Conservation (phyloP, 2,797 vertebrate genomes). For the Phataginus tetradactyla region DNA sequence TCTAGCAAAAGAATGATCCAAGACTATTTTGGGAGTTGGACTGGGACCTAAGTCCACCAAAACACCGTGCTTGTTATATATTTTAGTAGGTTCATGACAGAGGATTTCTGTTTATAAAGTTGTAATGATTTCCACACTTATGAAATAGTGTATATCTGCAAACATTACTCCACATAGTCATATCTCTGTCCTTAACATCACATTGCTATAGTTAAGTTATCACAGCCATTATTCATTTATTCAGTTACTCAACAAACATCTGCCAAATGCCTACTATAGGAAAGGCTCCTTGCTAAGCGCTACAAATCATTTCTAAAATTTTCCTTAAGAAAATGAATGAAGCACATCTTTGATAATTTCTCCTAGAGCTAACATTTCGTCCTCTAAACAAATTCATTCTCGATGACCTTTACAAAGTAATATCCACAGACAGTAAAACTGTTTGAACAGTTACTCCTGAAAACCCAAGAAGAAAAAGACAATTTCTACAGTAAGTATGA, state of each 20-base stretch:
- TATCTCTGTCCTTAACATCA: not conserved
- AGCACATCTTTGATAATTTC: not conserved
- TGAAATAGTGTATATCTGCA: not conserved
- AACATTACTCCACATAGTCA: not conserved
- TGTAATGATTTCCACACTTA: not conserved
- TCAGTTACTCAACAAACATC: not conserved
- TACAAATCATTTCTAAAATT: not conserved
- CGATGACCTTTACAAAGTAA: not conserved
- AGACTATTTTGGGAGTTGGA: not conserved
- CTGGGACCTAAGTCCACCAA: not conserved
- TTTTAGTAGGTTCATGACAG: not conserved
- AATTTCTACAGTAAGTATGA: not conserved
- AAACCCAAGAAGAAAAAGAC: not conserved
- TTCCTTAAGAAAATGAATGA: not conserved
- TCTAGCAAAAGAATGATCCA: not conserved
- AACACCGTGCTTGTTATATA: not conserved
- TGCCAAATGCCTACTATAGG: not conserved
- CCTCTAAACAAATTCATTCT: not conserved
- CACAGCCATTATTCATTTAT: not conserved
- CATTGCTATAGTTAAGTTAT: not conserved
- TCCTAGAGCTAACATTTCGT: not conserved
- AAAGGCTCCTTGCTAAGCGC: not conserved
- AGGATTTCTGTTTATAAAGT: not conserved
- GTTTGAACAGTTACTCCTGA: not conserved
- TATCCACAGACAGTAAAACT: not conserved